A percentile compares a stretch with the other conserved stretches of the same genome.
Evolutionary conservation across 30 jellyfish, hydroid and myxozoan species (phyloP).

Genomic region (Rhopilema esculentum): DNA sequence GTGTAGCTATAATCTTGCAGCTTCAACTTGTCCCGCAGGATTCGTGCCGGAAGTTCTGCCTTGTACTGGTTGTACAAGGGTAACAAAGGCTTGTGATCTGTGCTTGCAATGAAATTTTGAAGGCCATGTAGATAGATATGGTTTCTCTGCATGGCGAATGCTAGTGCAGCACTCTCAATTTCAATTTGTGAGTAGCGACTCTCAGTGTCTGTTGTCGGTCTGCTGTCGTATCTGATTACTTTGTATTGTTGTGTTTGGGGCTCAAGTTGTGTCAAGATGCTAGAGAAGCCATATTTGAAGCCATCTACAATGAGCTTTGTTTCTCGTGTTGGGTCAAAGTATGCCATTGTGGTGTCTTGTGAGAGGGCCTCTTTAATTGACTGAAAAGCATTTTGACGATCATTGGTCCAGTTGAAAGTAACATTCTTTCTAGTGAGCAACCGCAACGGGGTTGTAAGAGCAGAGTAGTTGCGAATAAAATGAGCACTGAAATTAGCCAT

Average conservation of each 20-base stretch:
- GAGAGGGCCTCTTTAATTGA: conserved; percentile 9
- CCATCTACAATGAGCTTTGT: conserved; percentile 53
- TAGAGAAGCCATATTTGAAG: conserved; percentile 27
- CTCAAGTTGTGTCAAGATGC: conserved; percentile 19
- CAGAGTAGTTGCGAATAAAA: conserved; percentile 44
- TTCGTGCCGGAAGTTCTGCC: conserved; percentile 24
- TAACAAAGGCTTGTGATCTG: conserved; percentile 68
- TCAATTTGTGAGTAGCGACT: conserved; percentile 27
- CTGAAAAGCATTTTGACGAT: conserved; percentile 39
- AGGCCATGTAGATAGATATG: conserved; percentile 47
- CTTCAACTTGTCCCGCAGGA: conserved; percentile 38
- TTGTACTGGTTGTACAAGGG: conserved; percentile 20
- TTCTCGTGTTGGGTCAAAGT: conserved; percentile 48
- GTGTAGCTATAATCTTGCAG: conserved; percentile 34
- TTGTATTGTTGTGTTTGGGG: not conserved
- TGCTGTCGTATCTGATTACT: conserved; percentile 4
- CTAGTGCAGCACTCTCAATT: conserved; percentile 49
- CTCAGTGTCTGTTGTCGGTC: conserved; percentile 41
- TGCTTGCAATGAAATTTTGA: conserved; percentile 28
- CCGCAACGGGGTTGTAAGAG: conserved; percentile 30
- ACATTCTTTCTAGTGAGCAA: conserved; percentile 43
- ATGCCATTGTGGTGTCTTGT: conserved; percentile 22
- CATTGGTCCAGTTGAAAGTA: conserved; percentile 35
- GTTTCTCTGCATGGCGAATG: conserved; percentile 48
- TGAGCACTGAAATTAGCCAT: conserved; percentile 61